Conservation (phyloP, 2,113 vertebrate genomes). For the Apaloderma vittatum region DNA sequence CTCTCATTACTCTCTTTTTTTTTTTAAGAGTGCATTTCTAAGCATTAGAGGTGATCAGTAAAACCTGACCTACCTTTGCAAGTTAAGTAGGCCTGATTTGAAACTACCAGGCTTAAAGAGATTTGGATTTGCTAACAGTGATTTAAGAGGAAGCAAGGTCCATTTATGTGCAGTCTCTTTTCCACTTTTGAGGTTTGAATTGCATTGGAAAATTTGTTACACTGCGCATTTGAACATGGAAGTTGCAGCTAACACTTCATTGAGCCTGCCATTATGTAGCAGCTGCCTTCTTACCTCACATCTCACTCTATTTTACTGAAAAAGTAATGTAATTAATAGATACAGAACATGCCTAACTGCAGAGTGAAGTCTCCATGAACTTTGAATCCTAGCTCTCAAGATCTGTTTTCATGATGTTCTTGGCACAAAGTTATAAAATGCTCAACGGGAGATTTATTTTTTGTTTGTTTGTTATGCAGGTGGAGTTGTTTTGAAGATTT, state of each 20-base stretch:
- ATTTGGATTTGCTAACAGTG: neutral
- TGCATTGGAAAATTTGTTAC: neutral
- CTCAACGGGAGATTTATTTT: neutral
- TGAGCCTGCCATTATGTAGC: neutral
- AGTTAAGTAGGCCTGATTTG: constrained; percentile 26
- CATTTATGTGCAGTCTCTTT: constrained; percentile 36
- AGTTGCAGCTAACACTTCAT: neutral
- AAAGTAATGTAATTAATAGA: neutral
- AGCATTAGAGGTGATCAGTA: constrained; percentile 35
- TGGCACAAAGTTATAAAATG: neutral
- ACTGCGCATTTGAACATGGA: neutral
- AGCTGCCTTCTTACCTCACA: neutral
- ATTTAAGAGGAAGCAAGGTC: neutral
- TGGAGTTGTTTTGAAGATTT: neutral
- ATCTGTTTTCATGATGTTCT: neutral
- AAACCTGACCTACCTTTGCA: constrained; percentile 36
- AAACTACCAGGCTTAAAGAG: constrained; percentile 8
- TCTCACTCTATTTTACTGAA: neutral
- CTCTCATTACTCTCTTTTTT: neutral
- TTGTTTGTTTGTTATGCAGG: neutral
- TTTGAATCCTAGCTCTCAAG: neutral
- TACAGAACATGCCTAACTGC: neutral
- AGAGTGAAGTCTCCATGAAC: neutral
- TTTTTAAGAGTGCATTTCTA: neutral
- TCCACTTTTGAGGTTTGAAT: constrained; percentile 7